Base-by-base conservation (phyloP, 2,113 vertebrate species). In the Dolichallabes microphthalmus region DNA sequence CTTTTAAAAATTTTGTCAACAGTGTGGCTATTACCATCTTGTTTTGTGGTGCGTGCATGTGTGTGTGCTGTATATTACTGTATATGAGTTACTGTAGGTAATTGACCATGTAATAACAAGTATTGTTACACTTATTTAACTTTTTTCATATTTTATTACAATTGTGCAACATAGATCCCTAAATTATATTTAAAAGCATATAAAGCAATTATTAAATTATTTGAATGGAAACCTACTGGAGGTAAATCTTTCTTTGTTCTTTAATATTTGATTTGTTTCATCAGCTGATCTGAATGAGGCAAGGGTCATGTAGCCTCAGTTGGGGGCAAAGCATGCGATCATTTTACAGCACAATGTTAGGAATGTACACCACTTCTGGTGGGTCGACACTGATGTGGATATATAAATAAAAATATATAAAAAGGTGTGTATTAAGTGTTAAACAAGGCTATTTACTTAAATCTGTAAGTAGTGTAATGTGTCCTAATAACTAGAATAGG, bases 281-380 rank as follows among this genome's bases (percentile, higher is more conserved):
- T 13, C 50, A 30, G n/a, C 45, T 76, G 73, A 53, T 55, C 12
- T 76, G 73, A 76, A 76, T 76, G n/a, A 53, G 14, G 50, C 25
- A 88, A 80, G 87, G 85, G 82, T 82, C 82, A 74, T 89, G 88
- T 75, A 87, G 84, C 86, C 91, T 88, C 88, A 82, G 92, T 86
- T 82, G 92, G 92, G 80, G 93, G 89, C 80, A 73, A 79, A 79
- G 80, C 84, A 84, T 2, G 5, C 84, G 92, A 88, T 93, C 92
- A 63, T 81, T 86, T 92, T 89, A 89, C 76, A n/a, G 71, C 22
- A 50, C 20, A 2, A 13, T 3, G 35, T 25, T 85, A 20, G 89
- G 84, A 76, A 78, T 84, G 78, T 71, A 10, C 22, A 85, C 84
- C 82, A 66, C 75, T 76, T 5, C 71, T n/a, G n/a, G n/a, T n/a